These are phyloP conservation scores for Actinemys pallida DNA, from an alignment of 2,113 vertebrate genomes.

Conservation along the genomic window DNA sequence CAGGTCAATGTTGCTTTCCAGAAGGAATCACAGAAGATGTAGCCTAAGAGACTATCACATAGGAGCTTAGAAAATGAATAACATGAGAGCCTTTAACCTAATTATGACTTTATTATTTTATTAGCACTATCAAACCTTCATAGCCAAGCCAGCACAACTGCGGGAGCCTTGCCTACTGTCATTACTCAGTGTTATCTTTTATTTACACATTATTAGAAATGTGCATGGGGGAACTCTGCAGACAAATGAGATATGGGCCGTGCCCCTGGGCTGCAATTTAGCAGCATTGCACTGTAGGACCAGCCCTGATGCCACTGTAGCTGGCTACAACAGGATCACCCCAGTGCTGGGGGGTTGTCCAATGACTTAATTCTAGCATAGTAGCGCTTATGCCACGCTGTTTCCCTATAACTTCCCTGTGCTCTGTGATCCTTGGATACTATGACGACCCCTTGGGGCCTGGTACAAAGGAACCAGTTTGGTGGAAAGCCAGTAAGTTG, in stretches of 20 bases:
- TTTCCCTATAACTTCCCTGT: not conserved
- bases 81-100: conserved; percentile 62
- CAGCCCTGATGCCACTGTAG: not conserved
- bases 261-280: conserved; percentile 2
- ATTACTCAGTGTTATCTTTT: conserved; percentile 60
- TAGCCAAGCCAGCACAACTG: conserved; percentile 53
- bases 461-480: not conserved
- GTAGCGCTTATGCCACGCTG: not conserved
- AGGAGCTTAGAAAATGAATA: conserved; percentile 37
- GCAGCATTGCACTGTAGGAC: not conserved
- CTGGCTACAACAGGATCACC: not conserved
- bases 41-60: not conserved
- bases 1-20: conserved; percentile 42
- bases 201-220: conserved; percentile 55
- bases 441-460: not conserved
- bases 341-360: not conserved
- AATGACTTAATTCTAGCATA: not conserved
- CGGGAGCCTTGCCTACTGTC: conserved; percentile 42
- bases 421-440: not conserved
- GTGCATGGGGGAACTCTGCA: conserved; percentile 4
- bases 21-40: not conserved
- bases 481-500: not conserved
- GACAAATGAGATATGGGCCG: not conserved
- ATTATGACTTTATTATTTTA: conserved; percentile 70
- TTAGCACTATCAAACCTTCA: conserved; percentile 67